These are phyloP conservation scores for Orthonyx spaldingii DNA, from an alignment of 2,113 vertebrate species.

Conservation along the genomic window DNA sequence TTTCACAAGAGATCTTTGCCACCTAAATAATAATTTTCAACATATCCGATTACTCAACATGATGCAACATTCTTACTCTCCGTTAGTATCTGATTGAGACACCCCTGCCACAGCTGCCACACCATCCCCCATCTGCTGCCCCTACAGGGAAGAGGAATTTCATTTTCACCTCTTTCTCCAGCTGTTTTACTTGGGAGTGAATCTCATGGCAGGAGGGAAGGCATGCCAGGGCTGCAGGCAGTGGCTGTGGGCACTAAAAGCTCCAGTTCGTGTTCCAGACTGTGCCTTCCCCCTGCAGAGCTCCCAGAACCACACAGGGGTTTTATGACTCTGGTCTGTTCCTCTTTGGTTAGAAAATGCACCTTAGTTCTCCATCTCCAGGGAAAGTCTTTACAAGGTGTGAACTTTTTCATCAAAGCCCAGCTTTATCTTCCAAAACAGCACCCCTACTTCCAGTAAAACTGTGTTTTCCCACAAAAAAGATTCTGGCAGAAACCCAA, in stretches of 20 bases:
- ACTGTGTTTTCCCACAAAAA: not conserved
- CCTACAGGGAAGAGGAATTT: not conserved
- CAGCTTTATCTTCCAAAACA: not conserved
- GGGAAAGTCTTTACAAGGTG: not conserved
- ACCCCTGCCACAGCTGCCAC: not conserved
- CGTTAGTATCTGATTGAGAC: not conserved
- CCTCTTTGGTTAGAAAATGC: not conserved
- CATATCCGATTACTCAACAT: slow-evolving; percentile 21
- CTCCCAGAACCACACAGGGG: not conserved
- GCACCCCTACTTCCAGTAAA: not conserved
- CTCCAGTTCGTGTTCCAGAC: not conserved
- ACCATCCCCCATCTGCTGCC: not conserved
- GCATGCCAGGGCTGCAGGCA: not conserved
- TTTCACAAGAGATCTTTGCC: not conserved
- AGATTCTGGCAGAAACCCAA: not conserved
- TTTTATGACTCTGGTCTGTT: not conserved
- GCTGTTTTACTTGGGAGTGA: not conserved
- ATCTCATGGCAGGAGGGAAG: not conserved
- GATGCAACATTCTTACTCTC: not conserved
- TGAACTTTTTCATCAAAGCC: not conserved
- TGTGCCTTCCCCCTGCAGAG: not conserved
- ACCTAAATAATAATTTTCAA: not conserved
- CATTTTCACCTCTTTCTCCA: not conserved
- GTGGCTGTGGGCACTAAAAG: not conserved
- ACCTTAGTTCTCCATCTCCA: not conserved